Evolutionary conservation across 1,140 invertebrate genomes (phyloP).

Genomic region (Thalassaphorura encarpata): DNA sequence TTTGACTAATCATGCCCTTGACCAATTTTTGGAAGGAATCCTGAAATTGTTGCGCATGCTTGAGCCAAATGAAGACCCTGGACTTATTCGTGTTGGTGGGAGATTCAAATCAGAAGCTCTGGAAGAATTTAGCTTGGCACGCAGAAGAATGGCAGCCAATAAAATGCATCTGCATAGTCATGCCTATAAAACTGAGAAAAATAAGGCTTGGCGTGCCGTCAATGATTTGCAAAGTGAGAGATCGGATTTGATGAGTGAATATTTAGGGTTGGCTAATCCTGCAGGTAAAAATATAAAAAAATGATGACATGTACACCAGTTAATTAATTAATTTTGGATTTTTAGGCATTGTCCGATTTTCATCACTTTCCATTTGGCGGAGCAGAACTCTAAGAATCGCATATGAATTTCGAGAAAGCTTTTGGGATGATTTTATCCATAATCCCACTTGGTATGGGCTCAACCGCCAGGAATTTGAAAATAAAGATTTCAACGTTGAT

Average conservation of each 20-base stretch:
- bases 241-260: neutral
- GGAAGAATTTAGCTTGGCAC: conserved; percentile 39
- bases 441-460: no score
- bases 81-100: conserved; percentile 58
- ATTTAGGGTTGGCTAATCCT: neutral
- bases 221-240: neutral
- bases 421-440: neutral
- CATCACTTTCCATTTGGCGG: no score
- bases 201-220: neutral
- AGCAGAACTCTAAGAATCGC: no score
- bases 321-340: no score
- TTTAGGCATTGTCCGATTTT: no score
- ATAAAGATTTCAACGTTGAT: no score
- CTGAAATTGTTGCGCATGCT: conserved; percentile 41
- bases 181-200: neutral
- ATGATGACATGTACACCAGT: no score
- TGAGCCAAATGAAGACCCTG: conserved; percentile 18
- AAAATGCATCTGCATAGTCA: neutral
- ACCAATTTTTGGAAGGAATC: conserved; percentile 75
- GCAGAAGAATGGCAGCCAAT: neutral
- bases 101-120: conserved; percentile 52
- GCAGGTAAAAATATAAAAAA: no score
- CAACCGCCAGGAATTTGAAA: no score
- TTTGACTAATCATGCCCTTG: conserved; percentile 77
- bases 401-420: conserved; percentile 1